Percentiles rank a stretch among this genome's conserved stretches.
phyloP scores from a whole-genome alignment of 2,888 invertebrate species.

The Polietes domitor region DNA sequence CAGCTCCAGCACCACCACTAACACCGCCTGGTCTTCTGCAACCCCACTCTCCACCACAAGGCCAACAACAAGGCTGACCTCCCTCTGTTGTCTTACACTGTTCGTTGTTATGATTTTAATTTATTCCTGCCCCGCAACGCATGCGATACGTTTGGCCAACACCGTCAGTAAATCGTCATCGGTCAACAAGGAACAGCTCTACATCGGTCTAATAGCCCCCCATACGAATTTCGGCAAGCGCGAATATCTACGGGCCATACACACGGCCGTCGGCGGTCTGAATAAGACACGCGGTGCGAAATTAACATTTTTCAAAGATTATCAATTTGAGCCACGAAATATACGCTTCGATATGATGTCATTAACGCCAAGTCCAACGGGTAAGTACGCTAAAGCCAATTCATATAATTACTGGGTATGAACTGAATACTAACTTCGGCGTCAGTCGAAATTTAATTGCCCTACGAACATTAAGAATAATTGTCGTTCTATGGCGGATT shows the following conservation, averaged over 20 bases:
- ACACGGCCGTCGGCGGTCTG: slow-evolving; percentile 84
- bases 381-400: slow-evolving; percentile 82
- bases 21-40: slow-evolving; percentile 13
- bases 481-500: too few species aligned
- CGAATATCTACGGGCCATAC: slow-evolving; percentile 86
- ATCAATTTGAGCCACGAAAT: slow-evolving; percentile 84
- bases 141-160: slow-evolving; percentile 75
- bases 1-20: background rate
- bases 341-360: slow-evolving; percentile 86
- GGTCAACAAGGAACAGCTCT: slow-evolving; percentile 78
- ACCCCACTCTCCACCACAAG: background rate
- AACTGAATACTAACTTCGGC: too few species aligned
- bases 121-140: slow-evolving; percentile 68
- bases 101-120: slow-evolving; percentile 58
- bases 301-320: slow-evolving; percentile 85
- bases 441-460: too few species aligned
- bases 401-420: too few species aligned
- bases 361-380: slow-evolving; percentile 88
- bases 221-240: slow-evolving; percentile 82
- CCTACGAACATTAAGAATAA: too few species aligned
- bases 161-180: slow-evolving; percentile 73
- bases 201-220: slow-evolving; percentile 80
- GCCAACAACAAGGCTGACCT: background rate
- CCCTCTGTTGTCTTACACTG: slow-evolving; percentile 10
- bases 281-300: slow-evolving; percentile 83